phyloP scores from a whole-genome alignment of 1,140 invertebrate species.

The Radopholus similis region DNA sequence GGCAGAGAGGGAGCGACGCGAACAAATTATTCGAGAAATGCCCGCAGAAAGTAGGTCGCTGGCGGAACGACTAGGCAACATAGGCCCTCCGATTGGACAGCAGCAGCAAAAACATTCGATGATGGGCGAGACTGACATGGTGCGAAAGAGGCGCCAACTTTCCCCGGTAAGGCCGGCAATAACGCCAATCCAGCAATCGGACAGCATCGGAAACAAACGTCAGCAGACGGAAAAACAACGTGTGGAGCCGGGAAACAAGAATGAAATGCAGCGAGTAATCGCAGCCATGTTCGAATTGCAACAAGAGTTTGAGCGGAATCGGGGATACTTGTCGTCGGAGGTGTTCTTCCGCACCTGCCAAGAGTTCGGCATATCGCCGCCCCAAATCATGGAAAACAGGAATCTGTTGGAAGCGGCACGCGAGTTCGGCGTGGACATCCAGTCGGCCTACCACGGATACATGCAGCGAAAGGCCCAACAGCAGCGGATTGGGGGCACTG shows the following conservation, averaged over 20 bases:
- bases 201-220: too few species aligned
- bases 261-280: conserved; percentile 10
- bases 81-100: too few species aligned
- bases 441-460: neutral
- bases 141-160: too few species aligned
- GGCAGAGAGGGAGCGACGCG: too few species aligned
- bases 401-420: neutral
- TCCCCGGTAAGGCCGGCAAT: too few species aligned
- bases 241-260: neutral
- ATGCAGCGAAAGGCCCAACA: neutral
- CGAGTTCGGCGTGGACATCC: neutral
- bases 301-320: neutral
- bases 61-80: too few species aligned
- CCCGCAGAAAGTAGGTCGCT: too few species aligned
- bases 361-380: conserved; percentile 4
- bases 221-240: neutral
- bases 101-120: too few species aligned
- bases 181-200: too few species aligned
- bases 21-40: too few species aligned
- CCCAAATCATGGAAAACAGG: neutral
- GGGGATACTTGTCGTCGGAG: neutral
- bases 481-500: too few species aligned
- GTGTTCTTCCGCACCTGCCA: conserved; percentile 6
- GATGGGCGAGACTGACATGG: too few species aligned
- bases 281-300: conserved; percentile 21